Conservation (phyloP, 2,888 invertebrate genomes). For the Lypha dubia region DNA sequence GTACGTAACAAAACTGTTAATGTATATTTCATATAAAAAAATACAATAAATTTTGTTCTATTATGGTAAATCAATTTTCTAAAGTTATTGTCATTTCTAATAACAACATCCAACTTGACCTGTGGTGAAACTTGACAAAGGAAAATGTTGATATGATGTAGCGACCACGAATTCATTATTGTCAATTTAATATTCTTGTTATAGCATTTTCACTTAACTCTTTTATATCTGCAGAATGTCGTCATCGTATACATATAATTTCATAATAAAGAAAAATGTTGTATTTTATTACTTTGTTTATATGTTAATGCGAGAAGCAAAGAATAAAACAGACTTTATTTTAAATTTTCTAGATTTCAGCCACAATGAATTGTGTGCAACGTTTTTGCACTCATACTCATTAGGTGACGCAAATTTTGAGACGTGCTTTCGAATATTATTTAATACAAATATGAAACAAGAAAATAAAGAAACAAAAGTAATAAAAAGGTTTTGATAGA, state of each 20-base stretch:
- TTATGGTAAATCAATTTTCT: too few relatives aligned
- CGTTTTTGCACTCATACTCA: conserved; percentile 12
- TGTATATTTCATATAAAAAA: too few relatives aligned
- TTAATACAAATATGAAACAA: conserved; percentile 27
- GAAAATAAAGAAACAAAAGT: conserved; percentile 7
- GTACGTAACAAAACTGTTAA: too few relatives aligned
- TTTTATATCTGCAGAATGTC: not conserved
- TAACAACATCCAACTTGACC: too few relatives aligned
- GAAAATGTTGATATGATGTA: too few relatives aligned
- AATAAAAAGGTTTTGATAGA: conserved; percentile 43
- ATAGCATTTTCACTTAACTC: not conserved
- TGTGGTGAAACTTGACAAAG: too few relatives aligned
- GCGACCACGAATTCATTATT: too few relatives aligned
- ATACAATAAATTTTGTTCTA: too few relatives aligned
- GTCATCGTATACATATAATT: too few relatives aligned
- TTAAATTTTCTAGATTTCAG: not conserved
- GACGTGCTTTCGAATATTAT: conserved; percentile 60
- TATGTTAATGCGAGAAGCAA: conserved; percentile 16
- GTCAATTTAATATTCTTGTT: too few relatives aligned
- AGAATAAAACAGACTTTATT: not conserved
- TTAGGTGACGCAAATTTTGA: conserved; percentile 57
- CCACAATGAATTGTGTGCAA: conserved; percentile 19
- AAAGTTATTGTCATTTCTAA: too few relatives aligned
- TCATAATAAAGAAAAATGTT: not conserved
- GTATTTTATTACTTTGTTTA: conserved; percentile 36